Base-by-base conservation (phyloP, 2,888 invertebrate species). In the Cryptus viduatorius region DNA sequence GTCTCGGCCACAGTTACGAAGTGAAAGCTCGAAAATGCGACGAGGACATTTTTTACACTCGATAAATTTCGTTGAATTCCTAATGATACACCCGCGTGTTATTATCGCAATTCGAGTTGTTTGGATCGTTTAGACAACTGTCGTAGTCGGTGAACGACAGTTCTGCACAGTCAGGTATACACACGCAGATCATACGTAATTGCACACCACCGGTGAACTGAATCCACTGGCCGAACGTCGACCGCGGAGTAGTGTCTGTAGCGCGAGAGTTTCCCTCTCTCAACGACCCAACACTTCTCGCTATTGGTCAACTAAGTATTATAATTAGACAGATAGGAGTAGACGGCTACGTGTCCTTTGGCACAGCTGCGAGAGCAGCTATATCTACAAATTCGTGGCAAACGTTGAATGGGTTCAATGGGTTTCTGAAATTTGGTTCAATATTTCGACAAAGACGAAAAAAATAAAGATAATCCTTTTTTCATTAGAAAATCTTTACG, bases 281-380 rank as follows among this genome's bases (percentile, higher is more conserved):
- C 46, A 48, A 10, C 12, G n/a, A 12, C 31, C 10, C 8, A 31
- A 61, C 61, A 1, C 61, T 61, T 31, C 48, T 50, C n/a, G 7
- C 29, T 10, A 31, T 48, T 53, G 71, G 53, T 42, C 48, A 16
- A 31, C 10, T 1, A 12, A 24, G 46, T 12, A 42, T 37, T 29
- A 75, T 19, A 48, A 64, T 61, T 69, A 64, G 37, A 50, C 14
- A 64, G 48, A 53, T 69, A 79, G 42, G 56, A 61, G 64, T 48
- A 46, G 48, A 69, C 42, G 69, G n/a, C 59, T 79, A 67, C 72
- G 79, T 79, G 72, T 67, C 73, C 14, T 16, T 65, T 10, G 53
- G 56, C 71, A 53, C 71, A 61, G 37, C 69, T 64, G 77, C 46
- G 65, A 50, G 37, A 48, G 14, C 50, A 37, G 24, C 24, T 37